Conservation (phyloP, 2,888 invertebrate species). For the Acanthoscelides obtectus region DNA sequence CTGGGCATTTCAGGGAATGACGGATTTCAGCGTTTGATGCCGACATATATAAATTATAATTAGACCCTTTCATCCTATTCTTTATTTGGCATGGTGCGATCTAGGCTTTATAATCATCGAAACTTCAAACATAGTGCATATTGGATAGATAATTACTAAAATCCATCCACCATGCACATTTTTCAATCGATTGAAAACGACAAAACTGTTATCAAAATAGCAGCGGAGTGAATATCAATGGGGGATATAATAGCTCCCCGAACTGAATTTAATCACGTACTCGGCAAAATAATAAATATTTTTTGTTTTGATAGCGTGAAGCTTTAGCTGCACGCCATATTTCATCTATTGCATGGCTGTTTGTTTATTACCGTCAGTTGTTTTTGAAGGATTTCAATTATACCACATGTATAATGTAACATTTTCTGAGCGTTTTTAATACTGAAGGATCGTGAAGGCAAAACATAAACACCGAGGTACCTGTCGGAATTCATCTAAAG, state of each 20-base stretch:
- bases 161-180: neutral
- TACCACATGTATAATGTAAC: neutral
- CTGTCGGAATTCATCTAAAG: too few species aligned
- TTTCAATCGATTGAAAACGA: neutral
- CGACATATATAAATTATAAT: too few species aligned
- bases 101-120: too few species aligned
- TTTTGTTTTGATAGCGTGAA: neutral
- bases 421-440: too few species aligned
- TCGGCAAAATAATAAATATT: neutral
- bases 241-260: neutral
- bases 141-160: too few species aligned
- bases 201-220: neutral
- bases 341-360: neutral
- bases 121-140: too few species aligned
- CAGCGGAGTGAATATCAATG: neutral
- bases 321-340: neutral
- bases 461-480: too few species aligned
- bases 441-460: too few species aligned
- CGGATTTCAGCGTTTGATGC: too few species aligned
- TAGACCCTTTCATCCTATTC: too few species aligned
- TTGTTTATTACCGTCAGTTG: neutral
- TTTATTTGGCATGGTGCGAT: too few species aligned
- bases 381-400: neutral
- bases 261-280: neutral
- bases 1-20: too few species aligned